phyloP scores from a whole-genome alignment of 2,113 vertebrate genomes.

The Abramis brama region DNA sequence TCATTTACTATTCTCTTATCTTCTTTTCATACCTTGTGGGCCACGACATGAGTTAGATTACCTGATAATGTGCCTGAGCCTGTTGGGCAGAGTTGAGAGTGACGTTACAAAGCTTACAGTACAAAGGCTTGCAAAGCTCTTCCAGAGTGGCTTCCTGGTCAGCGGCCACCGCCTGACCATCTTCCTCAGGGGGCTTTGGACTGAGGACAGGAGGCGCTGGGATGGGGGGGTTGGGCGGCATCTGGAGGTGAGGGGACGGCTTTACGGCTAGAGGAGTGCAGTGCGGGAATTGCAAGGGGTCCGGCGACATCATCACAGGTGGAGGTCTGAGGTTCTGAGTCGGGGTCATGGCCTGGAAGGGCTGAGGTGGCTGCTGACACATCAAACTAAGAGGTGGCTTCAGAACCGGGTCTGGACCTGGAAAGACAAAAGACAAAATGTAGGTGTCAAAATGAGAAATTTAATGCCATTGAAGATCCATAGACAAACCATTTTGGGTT shows the following conservation, averaged over 20 bases:
- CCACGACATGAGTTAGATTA: slow-evolving; percentile 58
- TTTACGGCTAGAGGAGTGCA: slow-evolving; percentile 58
- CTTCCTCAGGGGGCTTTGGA: slow-evolving; percentile 84
- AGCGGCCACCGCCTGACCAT: slow-evolving; percentile 71
- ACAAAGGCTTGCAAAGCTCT: slow-evolving; percentile 96
- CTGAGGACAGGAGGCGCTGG: slow-evolving; percentile 65
- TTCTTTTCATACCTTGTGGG: background rate
- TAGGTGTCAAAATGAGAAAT: background rate
- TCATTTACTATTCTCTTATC: background rate
- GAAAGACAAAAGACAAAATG: slow-evolving; percentile 43
- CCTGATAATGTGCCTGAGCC: slow-evolving; percentile 98
- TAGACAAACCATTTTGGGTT: background rate
- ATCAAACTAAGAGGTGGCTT: slow-evolving; percentile 74
- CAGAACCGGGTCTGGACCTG: slow-evolving; percentile 76
- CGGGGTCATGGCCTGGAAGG: slow-evolving; percentile 77
- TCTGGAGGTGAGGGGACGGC: slow-evolving; percentile 75
- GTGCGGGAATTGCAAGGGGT: slow-evolving; percentile 64
- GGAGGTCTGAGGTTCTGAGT: slow-evolving; percentile 66
- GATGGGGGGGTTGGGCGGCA: slow-evolving; percentile 74
- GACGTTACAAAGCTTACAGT: slow-evolving; percentile 98
- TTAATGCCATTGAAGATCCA: background rate
- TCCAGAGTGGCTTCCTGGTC: slow-evolving; percentile 90
- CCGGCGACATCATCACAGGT: slow-evolving; percentile 63
- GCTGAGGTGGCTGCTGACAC: slow-evolving; percentile 75
- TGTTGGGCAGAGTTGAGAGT: slow-evolving; percentile 97